A percentile compares a stretch with the other conserved stretches of the same genome.
phyloP scores from a whole-genome alignment of 2,113 vertebrate genomes.

The Todiramphus saurophagus region DNA sequence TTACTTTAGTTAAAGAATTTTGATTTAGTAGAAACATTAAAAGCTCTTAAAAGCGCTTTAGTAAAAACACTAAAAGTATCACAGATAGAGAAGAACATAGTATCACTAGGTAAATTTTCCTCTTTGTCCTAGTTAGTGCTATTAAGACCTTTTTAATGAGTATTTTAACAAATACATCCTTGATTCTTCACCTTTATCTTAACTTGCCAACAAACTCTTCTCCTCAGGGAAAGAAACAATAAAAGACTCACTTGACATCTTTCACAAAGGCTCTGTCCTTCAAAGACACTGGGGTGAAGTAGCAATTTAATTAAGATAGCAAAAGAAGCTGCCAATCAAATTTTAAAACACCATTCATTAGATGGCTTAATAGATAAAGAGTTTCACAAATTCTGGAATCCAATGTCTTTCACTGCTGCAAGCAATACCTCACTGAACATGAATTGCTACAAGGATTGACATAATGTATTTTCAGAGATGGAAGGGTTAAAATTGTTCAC shows the following conservation, averaged over 20 bases:
- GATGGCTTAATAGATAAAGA: conserved; percentile 48
- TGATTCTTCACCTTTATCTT: conserved; percentile 32
- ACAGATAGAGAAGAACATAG: background rate
- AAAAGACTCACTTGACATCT: conserved; percentile 52
- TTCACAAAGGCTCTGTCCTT: conserved; percentile 70
- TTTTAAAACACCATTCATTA: conserved; percentile 66
- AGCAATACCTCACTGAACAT: conserved; percentile 44
- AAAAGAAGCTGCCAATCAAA: conserved; percentile 70
- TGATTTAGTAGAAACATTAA: background rate
- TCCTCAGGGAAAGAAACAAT: conserved; percentile 42
- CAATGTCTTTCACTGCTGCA: conserved; percentile 49
- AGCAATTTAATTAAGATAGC: conserved; percentile 74
- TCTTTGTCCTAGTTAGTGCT: background rate
- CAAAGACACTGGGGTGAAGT: conserved; percentile 43
- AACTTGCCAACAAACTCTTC: conserved; percentile 25
- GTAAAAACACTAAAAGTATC: background rate
- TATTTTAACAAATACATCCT: conserved; percentile 38
- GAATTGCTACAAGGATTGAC: conserved; percentile 61
- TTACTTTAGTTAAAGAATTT: background rate
- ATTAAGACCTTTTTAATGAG: conserved; percentile 24
- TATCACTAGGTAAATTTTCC: background rate
- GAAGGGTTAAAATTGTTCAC: conserved; percentile 44
- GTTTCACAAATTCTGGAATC: conserved; percentile 59
- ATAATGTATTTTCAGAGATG: conserved; percentile 26
- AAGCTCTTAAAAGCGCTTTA: background rate